Evolutionary conservation across 37 sponge, comb jelly and placozoan species (phyloP).

Genomic region (Chondrilla cf. caribensis): DNA sequence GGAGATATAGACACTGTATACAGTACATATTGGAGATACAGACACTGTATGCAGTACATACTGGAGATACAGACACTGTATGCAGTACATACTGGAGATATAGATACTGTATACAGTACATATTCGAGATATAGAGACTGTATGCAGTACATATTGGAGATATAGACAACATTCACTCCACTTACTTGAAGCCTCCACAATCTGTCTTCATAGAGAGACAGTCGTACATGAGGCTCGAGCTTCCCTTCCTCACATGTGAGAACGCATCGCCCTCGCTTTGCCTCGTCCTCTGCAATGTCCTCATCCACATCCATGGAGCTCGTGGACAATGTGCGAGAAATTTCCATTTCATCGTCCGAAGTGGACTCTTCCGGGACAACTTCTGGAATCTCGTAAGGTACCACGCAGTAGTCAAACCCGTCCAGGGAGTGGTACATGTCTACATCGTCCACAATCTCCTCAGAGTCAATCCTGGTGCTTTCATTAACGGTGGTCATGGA

Average conservation of each 20-base stretch:
- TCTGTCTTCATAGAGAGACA: slow-evolving; percentile 35
- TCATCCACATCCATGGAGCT: slow-evolving; percentile 35
- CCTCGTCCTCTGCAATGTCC: slow-evolving; percentile 30
- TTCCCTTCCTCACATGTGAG: slow-evolving; percentile 16
- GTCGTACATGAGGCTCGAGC: slow-evolving; percentile 30
- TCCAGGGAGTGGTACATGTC: neutral
- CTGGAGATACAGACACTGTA: too few species aligned
- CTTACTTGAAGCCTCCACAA: slow-evolving; percentile 43
- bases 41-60: too few species aligned
- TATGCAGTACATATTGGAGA: too few species aligned
- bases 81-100: too few species aligned
- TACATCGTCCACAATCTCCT: neutral
- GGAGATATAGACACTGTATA: too few species aligned
- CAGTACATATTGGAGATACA: too few species aligned
- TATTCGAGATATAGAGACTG: too few species aligned
- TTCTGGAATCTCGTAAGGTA: neutral
- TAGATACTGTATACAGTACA: too few species aligned
- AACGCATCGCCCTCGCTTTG: neutral
- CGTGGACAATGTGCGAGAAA: neutral
- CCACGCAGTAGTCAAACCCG: slow-evolving; percentile 4
- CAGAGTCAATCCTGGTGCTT: neutral
- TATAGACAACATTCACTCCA: too few species aligned
- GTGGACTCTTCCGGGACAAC: slow-evolving; percentile 17
- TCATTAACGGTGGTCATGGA: neutral
- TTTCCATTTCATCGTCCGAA: slow-evolving; percentile 27